Base-by-base conservation (phyloP, 1,140 invertebrate genomes). In the Macrocentrus cingulum region DNA sequence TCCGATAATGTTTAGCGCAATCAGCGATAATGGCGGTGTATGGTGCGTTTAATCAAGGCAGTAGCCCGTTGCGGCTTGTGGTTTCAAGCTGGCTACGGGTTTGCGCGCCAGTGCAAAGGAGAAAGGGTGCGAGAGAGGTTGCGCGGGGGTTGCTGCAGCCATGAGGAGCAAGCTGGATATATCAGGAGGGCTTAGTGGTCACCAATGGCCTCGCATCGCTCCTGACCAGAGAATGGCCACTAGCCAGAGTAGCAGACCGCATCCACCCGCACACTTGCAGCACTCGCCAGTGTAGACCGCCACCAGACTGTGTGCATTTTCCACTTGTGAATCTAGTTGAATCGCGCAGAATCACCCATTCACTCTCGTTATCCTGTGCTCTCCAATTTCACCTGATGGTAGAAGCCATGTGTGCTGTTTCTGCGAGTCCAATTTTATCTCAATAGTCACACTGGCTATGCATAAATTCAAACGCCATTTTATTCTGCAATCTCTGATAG, bases 21-120 rank as follows among this genome's bases (percentile, higher is more conserved):
- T 80, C 78, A 80, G 75, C 76, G 77, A 80, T 80, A 80, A 80
- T 79, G 75, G 75, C 74, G 77, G 77, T 80, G 76, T 79, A 78
- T 74, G 76, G 75, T 74, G 76, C 76, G 78, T 80, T 80, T 79
- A 80, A 80, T 80, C 78, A 80, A 79, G 75, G 75, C 75, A 77
- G 76, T 78, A 79, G 75, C 72, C 69, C 75, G 75, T 75, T 77
- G 77, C 65, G 78, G 78, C 69, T 79, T 80, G 77, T 66, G 77
- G 77, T 77, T 71, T 65, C 56, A 69, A 71, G 68, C 50, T 60
- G 66, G 68, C 66, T 70, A 66, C 62, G 62, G 63, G 66, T 66
- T 64, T 66, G 61, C 56, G 45, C 56, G 63, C 62, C 65, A 69
- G 66, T 69, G 75, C 63, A 76, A 76, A 79, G 74, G 71, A 78